These are phyloP conservation scores for Epistrophella euchroma DNA, from an alignment of 2,888 invertebrate genomes.

Conservation along the genomic window DNA sequence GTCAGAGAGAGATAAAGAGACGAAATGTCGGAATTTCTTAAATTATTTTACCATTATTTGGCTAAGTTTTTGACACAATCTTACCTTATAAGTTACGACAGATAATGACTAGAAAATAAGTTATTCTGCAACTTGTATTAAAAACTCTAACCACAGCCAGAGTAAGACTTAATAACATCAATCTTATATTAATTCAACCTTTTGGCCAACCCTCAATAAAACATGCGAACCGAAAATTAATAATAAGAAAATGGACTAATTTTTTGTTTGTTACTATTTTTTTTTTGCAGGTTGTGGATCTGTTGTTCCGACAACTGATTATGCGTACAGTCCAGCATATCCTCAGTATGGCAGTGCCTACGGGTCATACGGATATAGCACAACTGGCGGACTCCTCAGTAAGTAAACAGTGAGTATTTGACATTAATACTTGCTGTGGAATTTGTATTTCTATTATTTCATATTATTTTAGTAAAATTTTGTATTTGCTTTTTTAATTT, in stretches of 20 bases:
- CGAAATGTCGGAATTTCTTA: background rate
- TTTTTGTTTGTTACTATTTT: conserved; percentile 17
- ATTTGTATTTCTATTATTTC: conserved; percentile 39
- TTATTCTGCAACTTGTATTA: background rate
- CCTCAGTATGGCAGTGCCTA: conserved; percentile 84
- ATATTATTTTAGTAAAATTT: background rate
- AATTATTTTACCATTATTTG: background rate
- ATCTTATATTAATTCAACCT: background rate
- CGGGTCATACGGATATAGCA: conserved; percentile 87
- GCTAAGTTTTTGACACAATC: background rate
- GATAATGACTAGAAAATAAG: background rate
- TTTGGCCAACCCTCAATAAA: background rate
- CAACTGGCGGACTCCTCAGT: conserved; percentile 89
- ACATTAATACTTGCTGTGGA: conserved; percentile 78
- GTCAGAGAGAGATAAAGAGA: background rate
- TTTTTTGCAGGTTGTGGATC: conserved; percentile 86
- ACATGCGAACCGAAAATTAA: too few species aligned
- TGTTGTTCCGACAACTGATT: conserved; percentile 87
- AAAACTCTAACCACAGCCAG: background rate
- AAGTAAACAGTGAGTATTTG: conserved; percentile 78
- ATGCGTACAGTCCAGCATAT: conserved; percentile 90
- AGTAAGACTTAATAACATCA: background rate
- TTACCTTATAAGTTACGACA: background rate
- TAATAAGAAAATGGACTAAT: too few species aligned
- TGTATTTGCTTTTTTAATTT: background rate